A percentile compares a stretch with the other conserved stretches of the same genome.
phyloP scores from a whole-genome alignment of 2,797 vertebrate species.

The Clarias platycephalus region DNA sequence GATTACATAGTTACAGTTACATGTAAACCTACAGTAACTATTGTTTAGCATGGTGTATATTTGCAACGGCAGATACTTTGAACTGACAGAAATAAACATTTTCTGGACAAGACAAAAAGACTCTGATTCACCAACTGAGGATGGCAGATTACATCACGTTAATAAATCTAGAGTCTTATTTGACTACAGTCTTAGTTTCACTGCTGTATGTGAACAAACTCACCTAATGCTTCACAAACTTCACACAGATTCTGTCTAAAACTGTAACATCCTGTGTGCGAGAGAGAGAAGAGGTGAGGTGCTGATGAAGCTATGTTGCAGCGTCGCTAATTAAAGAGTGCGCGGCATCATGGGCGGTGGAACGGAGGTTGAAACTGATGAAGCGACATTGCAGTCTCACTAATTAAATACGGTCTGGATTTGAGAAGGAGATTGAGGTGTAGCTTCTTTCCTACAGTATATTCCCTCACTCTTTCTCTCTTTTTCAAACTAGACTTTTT shows the following conservation, averaged over 20 bases:
- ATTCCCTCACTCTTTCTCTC: conserved; percentile 8
- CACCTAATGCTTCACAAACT: conserved; percentile 5
- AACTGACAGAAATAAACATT: background rate
- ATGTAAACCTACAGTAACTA: too few relatives aligned
- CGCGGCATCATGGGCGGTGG: conserved; percentile 34
- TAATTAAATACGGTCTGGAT: conserved; percentile 38
- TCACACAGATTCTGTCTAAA: conserved; percentile 7
- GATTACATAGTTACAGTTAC: too few relatives aligned
- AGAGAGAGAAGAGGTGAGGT: conserved; percentile 61
- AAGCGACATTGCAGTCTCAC: conserved; percentile 20
- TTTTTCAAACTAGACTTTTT: background rate
- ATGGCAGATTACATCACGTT: background rate
- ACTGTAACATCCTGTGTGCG: conserved; percentile 40
- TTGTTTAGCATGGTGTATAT: background rate
- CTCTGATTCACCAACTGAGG: background rate
- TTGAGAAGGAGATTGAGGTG: conserved; percentile 10
- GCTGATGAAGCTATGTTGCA: conserved; percentile 19
- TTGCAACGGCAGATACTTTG: background rate
- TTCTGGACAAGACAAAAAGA: background rate
- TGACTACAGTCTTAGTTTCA: background rate
- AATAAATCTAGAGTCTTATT: background rate
- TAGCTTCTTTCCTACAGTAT: conserved; percentile 12
- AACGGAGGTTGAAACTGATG: conserved; percentile 52
- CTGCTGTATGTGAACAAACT: background rate
- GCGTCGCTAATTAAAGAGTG: conserved; percentile 45